Evolutionary conservation across 2,113 vertebrate species (phyloP).

Genomic region (Cyanistes caeruleus): DNA sequence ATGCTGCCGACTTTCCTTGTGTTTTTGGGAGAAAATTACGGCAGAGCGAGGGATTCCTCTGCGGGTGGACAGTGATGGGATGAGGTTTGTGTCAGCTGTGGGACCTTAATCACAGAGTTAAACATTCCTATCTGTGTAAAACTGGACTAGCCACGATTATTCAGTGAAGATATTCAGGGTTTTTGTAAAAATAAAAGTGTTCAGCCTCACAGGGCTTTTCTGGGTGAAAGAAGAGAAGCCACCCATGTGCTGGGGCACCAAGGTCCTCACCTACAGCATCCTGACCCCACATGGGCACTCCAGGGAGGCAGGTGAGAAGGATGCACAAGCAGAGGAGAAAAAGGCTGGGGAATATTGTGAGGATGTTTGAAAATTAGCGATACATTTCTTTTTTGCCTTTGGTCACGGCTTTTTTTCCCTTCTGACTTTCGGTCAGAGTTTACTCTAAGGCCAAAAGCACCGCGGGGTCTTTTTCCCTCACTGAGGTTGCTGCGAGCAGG

Average conservation of each 20-base stretch:
- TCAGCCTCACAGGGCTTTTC: rapidly evolving
- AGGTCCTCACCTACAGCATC: not conserved
- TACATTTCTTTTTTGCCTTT: not conserved
- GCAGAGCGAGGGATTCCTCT: not conserved
- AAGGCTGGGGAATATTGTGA: not conserved
- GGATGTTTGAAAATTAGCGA: slow-evolving; percentile 14
- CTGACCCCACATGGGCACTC: rapidly evolving
- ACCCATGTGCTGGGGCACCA: not conserved
- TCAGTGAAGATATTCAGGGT: not conserved
- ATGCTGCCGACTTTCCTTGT: not conserved
- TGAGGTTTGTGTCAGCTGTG: not conserved
- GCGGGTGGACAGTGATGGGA: rapidly evolving
- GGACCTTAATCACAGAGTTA: not conserved
- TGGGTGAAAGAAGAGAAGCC: not conserved
- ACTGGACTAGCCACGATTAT: not conserved
- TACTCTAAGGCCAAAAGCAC: not conserved
- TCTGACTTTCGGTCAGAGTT: not conserved
- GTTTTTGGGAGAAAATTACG: not conserved
- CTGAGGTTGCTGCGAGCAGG: not conserved
- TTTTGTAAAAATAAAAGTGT: not conserved
- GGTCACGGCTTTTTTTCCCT: rapidly evolving
- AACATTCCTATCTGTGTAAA: not conserved
- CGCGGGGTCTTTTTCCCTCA: not conserved
- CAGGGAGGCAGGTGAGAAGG: rapidly evolving
- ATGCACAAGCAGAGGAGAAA: not conserved